Conservation (phyloP, 37 sponge, comb jelly and placozoan genomes). For the Diacarnus erythraeanus region DNA sequence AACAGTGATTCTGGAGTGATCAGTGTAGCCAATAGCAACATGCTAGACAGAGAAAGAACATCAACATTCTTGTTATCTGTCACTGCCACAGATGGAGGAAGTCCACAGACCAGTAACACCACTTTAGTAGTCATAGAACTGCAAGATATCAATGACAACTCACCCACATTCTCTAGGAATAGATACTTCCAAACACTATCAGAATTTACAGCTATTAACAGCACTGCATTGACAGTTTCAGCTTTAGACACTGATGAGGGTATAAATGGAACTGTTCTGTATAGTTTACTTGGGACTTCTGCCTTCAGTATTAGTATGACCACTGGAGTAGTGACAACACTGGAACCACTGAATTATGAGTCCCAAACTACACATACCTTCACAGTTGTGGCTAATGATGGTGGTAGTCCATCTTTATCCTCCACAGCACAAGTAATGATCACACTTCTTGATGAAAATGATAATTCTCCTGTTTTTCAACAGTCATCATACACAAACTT, state of each 20-base stretch:
- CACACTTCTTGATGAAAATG: constrained; percentile 54
- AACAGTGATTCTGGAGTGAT: constrained; percentile 31
- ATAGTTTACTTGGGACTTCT: neutral
- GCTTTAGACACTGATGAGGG: constrained; percentile 62
- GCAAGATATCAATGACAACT: constrained; percentile 70
- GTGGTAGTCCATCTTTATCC: constrained; percentile 48
- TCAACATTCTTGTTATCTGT: constrained; percentile 24
- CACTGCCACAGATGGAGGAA: constrained; percentile 58
- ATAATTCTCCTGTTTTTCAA: constrained; percentile 57
- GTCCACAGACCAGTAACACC: constrained; percentile 20
- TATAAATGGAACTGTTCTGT: constrained; percentile 25
- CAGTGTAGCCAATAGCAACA: constrained; percentile 16
- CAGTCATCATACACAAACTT: constrained; percentile 9
- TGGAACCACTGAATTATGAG: constrained; percentile 44
- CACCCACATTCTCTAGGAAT: constrained; percentile 42
- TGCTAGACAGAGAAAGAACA: constrained; percentile 38
- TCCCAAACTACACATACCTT: constrained; percentile 19
- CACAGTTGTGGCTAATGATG: constrained; percentile 47
- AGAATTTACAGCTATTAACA: constrained; percentile 28
- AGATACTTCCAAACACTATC: neutral
- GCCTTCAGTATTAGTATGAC: constrained; percentile 34
- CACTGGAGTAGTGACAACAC: constrained; percentile 31
- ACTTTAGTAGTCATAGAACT: constrained; percentile 38
- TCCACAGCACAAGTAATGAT: constrained; percentile 33
- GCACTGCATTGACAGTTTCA: constrained; percentile 24